Conservation (phyloP, 92 coral and sea anemone genomes). For the Parazoanthus swiftii region DNA sequence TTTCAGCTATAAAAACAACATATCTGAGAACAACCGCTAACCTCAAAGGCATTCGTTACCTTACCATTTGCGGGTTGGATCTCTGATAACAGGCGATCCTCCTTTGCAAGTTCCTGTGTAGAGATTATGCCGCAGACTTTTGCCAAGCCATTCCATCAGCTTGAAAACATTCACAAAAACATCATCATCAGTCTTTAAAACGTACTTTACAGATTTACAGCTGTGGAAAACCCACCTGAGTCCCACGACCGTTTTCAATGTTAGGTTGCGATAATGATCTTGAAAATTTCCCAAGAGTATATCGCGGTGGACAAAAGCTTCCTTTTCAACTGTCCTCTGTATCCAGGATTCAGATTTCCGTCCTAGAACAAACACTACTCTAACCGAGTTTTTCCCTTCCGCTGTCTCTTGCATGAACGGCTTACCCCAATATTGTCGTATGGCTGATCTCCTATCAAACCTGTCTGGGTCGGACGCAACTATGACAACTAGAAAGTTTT, state of each 20-base stretch:
- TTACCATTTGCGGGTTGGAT: background rate
- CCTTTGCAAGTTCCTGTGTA: constrained; percentile 5
- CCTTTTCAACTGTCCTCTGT: constrained; percentile 4
- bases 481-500: background rate
- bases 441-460: constrained; percentile 4
- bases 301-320: background rate
- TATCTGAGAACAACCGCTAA: background rate
- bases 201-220: background rate
- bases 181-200: constrained; percentile 16
- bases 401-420: background rate
- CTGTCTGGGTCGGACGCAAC: background rate
- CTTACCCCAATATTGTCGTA: constrained; percentile 9
- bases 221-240: constrained; percentile 4
- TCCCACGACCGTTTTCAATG: background rate
- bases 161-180: background rate
- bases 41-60: background rate
- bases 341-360: background rate
- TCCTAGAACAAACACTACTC: constrained; percentile 4
- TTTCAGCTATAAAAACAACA: background rate
- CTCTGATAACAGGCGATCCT: background rate
- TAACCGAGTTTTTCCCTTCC: background rate
- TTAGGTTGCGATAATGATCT: constrained; percentile 11
- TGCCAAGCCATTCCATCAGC: background rate
- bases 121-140: background rate
- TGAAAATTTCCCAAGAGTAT: background rate